Base-by-base conservation (phyloP, 2,113 vertebrate species). In the Pseudopipra pipra region DNA sequence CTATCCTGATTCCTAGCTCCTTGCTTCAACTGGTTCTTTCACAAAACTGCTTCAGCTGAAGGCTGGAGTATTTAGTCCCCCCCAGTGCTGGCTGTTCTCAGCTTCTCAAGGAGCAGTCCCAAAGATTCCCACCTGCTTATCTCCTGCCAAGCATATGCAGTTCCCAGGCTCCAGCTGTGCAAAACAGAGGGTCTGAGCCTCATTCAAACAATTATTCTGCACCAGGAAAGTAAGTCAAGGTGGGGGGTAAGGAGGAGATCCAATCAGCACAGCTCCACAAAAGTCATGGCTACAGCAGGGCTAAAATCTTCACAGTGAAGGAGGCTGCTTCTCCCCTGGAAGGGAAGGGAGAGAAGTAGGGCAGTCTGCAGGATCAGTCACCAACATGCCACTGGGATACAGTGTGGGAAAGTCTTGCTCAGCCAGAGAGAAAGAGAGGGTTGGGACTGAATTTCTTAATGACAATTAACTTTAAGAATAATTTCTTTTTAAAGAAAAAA, bases 361-460 rank as follows among this genome's bases (percentile, higher is more conserved):
- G 65, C 31, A 49, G 65, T 2, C 49, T 17, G 33, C 33, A 20
- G 18, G 14, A n/a, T n/a, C 41, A 22, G 28, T 27, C 22, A 8
- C 19, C 47, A 56, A 37, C 3, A 0, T 5, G 19, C 25, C 52
- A 21, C 23, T n/a, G 18, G 13, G 1, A 2, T 25, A 10, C 21
- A 14, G 16, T 2, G 5, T 23, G 11, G 52, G 43, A 43, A 65
- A n/a, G 10, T 14, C 31, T 59, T 46, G 35, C 39, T 44, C 4
- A 6, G 30, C 47, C 39, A 21, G 41, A n/a, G 30, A 41, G 67
- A 20, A 58, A 61, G 61, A 7, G 18, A 10, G 2, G 55, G 6
- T 4, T n/a, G 46, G 28, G 8, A 91, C 20, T 14, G 20, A 16
- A 72, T 72, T 59, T 51, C 39, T 68, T 44, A 76, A 68, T 54